phyloP scores from a whole-genome alignment of 2,888 invertebrate genomes.

The Ecdyonurus torrentis region DNA sequence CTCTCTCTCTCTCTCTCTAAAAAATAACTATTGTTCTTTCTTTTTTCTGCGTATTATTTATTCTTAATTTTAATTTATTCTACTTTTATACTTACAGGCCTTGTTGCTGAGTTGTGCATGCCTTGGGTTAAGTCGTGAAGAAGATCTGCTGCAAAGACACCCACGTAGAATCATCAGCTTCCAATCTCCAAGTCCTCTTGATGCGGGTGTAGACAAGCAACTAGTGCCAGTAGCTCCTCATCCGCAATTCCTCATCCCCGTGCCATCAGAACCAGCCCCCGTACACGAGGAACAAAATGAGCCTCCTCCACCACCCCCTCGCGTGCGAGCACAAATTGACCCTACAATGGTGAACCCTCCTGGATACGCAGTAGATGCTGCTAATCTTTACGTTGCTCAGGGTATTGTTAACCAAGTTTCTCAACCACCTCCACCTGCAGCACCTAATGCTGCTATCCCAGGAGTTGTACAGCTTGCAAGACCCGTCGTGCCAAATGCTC shows the following conservation, averaged over 20 bases:
- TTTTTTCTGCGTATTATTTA: too few relatives aligned
- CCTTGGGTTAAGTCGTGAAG: too few relatives aligned
- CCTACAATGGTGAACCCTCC: background rate
- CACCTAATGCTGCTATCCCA: background rate
- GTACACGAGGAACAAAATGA: slow-evolving; percentile 2
- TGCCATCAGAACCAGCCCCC: background rate
- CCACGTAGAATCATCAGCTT: background rate
- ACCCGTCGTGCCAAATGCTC: background rate
- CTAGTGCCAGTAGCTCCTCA: background rate
- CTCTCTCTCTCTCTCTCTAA: too few relatives aligned
- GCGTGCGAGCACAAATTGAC: background rate
- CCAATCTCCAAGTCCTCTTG: background rate
- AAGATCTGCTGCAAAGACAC: background rate
- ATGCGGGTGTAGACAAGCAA: background rate
- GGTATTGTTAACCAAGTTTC: background rate
- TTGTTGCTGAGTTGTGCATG: too few relatives aligned
- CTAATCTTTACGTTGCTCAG: background rate
- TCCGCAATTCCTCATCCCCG: background rate
- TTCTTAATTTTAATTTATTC: too few relatives aligned
- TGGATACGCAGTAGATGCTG: background rate
- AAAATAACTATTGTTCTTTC: too few relatives aligned
- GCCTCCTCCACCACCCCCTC: background rate
- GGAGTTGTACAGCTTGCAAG: background rate
- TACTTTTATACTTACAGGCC: too few relatives aligned
- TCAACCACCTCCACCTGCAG: background rate